These are phyloP conservation scores for Oncorhynchus kisutch DNA, from an alignment of 2,113 vertebrate genomes.

Conservation along the genomic window DNA sequence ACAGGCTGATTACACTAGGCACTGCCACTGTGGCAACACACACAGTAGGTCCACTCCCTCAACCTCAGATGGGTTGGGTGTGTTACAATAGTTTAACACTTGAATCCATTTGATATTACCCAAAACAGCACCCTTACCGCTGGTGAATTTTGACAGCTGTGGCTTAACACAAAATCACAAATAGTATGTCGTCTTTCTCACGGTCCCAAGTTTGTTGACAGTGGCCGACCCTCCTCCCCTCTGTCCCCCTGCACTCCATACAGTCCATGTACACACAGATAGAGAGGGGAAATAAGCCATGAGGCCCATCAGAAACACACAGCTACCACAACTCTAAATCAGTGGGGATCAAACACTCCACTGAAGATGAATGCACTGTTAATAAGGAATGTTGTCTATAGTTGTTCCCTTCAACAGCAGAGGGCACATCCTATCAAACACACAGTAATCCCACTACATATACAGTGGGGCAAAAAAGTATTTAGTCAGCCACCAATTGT, in stretches of 20 bases:
- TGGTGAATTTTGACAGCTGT: slow-evolving; percentile 56
- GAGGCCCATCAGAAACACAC: slow-evolving; percentile 33
- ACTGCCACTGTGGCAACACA: not conserved
- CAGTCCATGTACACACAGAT: slow-evolving; percentile 59
- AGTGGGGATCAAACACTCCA: slow-evolving; percentile 53
- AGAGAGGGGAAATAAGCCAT: slow-evolving; percentile 69
- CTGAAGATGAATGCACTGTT: slow-evolving; percentile 49
- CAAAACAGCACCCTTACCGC: not conserved
- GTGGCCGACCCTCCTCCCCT: slow-evolving; percentile 56
- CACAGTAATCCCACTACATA: slow-evolving; percentile 13
- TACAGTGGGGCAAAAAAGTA: not conserved
- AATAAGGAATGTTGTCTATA: slow-evolving; percentile 39
- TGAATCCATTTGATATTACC: not conserved
- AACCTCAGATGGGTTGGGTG: not conserved
- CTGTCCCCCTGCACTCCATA: slow-evolving; percentile 56
- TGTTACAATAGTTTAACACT: not conserved
- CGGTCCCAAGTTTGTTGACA: slow-evolving; percentile 70
- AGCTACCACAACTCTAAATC: slow-evolving; percentile 47
- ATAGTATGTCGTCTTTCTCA: slow-evolving; percentile 73
- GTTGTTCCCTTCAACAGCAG: slow-evolving; percentile 29
- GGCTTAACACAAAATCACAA: slow-evolving; percentile 61
- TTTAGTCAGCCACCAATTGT: no score
- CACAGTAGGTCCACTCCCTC: not conserved
- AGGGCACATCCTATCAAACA: slow-evolving; percentile 34
- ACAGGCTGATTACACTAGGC: not conserved